phyloP scores from a whole-genome alignment of 2,888 invertebrate species.

The Thera obeliscata region DNA sequence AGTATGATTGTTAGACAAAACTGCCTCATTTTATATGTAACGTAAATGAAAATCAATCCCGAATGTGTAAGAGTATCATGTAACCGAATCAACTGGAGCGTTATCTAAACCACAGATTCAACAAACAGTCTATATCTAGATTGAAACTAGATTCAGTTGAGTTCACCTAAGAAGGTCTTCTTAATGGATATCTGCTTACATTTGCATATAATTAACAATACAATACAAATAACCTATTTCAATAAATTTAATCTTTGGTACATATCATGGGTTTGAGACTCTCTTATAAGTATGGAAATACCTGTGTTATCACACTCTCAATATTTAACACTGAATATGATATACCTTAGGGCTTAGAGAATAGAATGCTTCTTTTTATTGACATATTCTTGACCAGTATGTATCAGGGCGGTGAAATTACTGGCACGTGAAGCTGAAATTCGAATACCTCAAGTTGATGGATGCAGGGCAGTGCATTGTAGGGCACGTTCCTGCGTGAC shows the following conservation, averaged over 20 bases:
- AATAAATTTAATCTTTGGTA: no score
- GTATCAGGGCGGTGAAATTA: no score
- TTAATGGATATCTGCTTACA: constrained; percentile 4
- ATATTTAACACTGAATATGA: no score
- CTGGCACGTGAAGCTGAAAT: no score
- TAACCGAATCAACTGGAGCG: constrained; percentile 66
- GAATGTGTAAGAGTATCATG: constrained; percentile 68
- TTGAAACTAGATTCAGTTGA: constrained; percentile 10
- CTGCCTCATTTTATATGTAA: constrained; percentile 72
- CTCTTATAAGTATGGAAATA: no score
- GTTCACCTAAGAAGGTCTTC: constrained; percentile 3
- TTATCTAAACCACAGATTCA: constrained; percentile 38
- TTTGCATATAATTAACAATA: not conserved
- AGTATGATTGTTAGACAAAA: constrained; percentile 58
- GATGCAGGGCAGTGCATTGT: no score
- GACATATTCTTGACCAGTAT: no score
- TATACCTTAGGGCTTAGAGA: no score
- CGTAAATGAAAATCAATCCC: constrained; percentile 74
- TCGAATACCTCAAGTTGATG: no score
- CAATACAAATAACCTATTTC: not conserved
- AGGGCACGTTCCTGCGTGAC: no score
- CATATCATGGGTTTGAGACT: no score
- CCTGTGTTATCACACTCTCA: no score
- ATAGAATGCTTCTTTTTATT: not conserved
- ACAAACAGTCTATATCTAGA: constrained; percentile 4